phyloP scores from a whole-genome alignment of 2,888 invertebrate species.

The Archaeoteleia sp. region DNA sequence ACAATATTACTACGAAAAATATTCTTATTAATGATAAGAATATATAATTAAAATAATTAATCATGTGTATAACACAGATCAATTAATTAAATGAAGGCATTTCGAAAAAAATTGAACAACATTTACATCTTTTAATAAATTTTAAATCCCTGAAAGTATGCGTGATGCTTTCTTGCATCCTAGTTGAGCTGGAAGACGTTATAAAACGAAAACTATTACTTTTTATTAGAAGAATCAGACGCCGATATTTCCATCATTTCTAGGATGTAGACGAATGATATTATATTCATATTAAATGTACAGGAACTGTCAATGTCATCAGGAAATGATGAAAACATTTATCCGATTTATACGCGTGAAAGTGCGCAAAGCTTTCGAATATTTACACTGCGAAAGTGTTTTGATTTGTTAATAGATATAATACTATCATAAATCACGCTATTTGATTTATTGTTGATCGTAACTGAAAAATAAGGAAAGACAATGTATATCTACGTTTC shows the following conservation, averaged over 20 bases:
- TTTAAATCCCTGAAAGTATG: conserved; percentile 4
- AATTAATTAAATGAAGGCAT: too few species aligned
- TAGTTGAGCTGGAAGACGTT: conserved; percentile 1
- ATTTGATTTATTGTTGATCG: too few species aligned
- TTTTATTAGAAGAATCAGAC: conserved; percentile 24
- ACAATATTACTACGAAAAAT: too few species aligned
- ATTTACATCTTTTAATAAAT: too few species aligned
- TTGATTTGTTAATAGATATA: too few species aligned
- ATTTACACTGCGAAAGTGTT: conserved; percentile 13
- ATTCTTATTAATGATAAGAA: too few species aligned
- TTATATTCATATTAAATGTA: conserved; percentile 27
- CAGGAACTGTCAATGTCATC: conserved; percentile 29
- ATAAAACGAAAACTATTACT: conserved; percentile 17
- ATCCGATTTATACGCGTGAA: conserved; percentile 22
- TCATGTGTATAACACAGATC: too few species aligned
- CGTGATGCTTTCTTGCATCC: conserved; percentile 17
- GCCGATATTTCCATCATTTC: conserved; percentile 22
- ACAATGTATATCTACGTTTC: too few species aligned
- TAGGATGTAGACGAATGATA: conserved; percentile 17
- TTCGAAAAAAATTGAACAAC: too few species aligned
- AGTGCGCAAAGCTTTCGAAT: conserved; percentile 19
- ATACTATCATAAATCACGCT: conserved; percentile 9
- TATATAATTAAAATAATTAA: too few species aligned
- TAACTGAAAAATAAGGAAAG: too few species aligned
- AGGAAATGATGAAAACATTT: conserved; percentile 33